These are phyloP conservation scores for Sinocyclocheilus anophthalmus DNA, from an alignment of 2,113 vertebrate species.

Conservation along the genomic window DNA sequence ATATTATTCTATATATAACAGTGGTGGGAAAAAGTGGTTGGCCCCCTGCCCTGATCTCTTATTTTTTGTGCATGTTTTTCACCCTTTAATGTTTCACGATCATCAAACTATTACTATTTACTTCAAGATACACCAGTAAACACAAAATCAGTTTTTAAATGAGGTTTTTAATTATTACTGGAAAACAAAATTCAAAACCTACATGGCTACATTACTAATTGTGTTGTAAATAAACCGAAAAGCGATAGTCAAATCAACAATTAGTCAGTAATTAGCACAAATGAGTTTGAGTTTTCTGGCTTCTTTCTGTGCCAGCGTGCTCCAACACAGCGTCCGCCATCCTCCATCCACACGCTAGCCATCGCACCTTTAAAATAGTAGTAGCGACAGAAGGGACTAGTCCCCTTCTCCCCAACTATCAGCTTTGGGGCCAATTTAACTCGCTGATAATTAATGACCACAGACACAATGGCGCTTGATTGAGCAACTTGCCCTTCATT, in stretches of 20 bases:
- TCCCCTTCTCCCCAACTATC: slow-evolving; percentile 73
- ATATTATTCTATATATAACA: too few relatives aligned
- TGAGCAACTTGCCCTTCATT: slow-evolving; percentile 80
- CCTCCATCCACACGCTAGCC: slow-evolving; percentile 65
- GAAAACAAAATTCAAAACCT: too few relatives aligned
- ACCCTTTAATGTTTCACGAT: too few relatives aligned
- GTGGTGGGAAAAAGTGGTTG: too few relatives aligned
- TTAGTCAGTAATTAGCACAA: slow-evolving; percentile 41
- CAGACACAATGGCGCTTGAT: slow-evolving; percentile 81
- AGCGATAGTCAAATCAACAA: slow-evolving; percentile 31
- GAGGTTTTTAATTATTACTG: too few relatives aligned
- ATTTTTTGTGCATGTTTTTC: too few relatives aligned
- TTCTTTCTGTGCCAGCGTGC: slow-evolving; percentile 69
- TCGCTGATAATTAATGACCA: slow-evolving; percentile 81
- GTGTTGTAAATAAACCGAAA: slow-evolving; percentile 16
- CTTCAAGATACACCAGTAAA: too few relatives aligned
- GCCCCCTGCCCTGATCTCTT: too few relatives aligned
- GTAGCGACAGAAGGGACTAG: slow-evolving; percentile 81
- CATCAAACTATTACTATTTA: too few relatives aligned
- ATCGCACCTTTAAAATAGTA: slow-evolving; percentile 76
- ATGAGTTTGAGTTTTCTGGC: slow-evolving; percentile 32
- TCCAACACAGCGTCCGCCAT: slow-evolving; percentile 71
- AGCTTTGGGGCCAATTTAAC: slow-evolving; percentile 78
- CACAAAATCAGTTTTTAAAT: too few relatives aligned
- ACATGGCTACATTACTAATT: neutral